These are phyloP conservation scores for Glossophaga mutica DNA, from an alignment of 2,797 vertebrate species.

Conservation along the genomic window DNA sequence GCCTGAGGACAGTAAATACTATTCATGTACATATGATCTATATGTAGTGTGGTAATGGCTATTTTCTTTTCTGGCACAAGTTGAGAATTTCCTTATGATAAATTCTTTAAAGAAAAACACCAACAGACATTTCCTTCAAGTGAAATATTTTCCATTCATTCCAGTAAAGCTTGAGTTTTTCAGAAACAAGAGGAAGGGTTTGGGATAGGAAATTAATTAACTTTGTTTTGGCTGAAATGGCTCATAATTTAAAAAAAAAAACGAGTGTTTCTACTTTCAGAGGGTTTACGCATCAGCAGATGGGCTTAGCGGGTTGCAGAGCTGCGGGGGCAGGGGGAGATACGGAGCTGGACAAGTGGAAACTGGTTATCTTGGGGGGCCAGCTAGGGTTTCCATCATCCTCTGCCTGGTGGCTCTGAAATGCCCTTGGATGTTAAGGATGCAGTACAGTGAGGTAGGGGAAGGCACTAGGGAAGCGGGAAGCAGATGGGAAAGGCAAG, in stretches of 20 bases:
- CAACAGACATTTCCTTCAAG: not conserved
- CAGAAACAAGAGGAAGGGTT: not conserved
- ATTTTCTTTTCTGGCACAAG: not conserved
- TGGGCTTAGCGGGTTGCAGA: not conserved
- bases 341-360: not conserved
- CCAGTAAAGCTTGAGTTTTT: not conserved
- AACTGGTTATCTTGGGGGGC: not conserved
- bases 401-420: not conserved
- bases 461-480: not conserved
- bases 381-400: not conserved
- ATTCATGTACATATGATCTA: not conserved
- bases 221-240: not conserved
- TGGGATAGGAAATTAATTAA: not conserved
- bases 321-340: not conserved
- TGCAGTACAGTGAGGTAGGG: not conserved
- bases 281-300: not conserved
- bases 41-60: not conserved
- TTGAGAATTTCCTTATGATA: not conserved
- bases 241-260: not conserved
- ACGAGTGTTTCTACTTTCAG: not conserved
- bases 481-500: not conserved
- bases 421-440: not conserved
- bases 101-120: conserved; percentile 40
- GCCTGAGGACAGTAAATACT: not conserved
- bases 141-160: conserved; percentile 38